phyloP scores from a whole-genome alignment of 1,140 invertebrate genomes.

The Formica exsecta region DNA sequence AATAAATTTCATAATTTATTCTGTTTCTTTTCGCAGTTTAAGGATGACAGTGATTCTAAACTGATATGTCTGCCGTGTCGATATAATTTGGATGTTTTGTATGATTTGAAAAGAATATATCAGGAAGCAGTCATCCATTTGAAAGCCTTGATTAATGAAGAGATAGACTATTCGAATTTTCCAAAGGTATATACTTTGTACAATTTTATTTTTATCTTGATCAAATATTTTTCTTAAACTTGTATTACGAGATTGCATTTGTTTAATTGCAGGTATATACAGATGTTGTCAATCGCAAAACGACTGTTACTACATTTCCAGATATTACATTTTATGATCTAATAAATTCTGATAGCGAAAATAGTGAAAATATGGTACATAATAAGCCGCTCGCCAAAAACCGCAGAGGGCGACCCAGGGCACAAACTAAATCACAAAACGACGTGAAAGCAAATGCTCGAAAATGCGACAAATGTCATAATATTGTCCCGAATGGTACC shows the following conservation, averaged over 20 bases:
- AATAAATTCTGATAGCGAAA: constrained; percentile 75
- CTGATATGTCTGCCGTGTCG: constrained; percentile 83
- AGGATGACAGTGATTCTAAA: constrained; percentile 39
- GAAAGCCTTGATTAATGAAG: constrained; percentile 66
- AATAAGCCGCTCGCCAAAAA: not conserved
- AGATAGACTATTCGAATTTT: constrained; percentile 69
- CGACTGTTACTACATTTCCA: constrained; percentile 73
- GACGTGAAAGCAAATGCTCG: not conserved
- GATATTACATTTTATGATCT: constrained; percentile 64
- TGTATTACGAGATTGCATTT: not conserved
- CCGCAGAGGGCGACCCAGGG: not conserved
- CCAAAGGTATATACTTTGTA: constrained; percentile 75
- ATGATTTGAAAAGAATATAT: constrained; percentile 80
- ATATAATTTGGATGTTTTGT: constrained; percentile 83
- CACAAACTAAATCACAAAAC: not conserved
- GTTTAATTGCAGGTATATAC: constrained; percentile 76
- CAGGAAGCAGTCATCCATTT: constrained; percentile 72
- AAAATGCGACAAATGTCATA: constrained; percentile 77
- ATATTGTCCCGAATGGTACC: constrained; percentile 58
- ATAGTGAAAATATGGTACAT: constrained; percentile 55
- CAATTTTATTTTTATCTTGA: not conserved
- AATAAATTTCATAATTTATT: not conserved
- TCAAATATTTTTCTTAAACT: not conserved
- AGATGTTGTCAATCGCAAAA: constrained; percentile 80
- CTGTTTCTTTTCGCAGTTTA: constrained; percentile 72